Evolutionary conservation across 2,797 vertebrate genomes (phyloP), one percentile per base, ranked within the genome.

Genomic region (Sparidentex hasta): DNA sequence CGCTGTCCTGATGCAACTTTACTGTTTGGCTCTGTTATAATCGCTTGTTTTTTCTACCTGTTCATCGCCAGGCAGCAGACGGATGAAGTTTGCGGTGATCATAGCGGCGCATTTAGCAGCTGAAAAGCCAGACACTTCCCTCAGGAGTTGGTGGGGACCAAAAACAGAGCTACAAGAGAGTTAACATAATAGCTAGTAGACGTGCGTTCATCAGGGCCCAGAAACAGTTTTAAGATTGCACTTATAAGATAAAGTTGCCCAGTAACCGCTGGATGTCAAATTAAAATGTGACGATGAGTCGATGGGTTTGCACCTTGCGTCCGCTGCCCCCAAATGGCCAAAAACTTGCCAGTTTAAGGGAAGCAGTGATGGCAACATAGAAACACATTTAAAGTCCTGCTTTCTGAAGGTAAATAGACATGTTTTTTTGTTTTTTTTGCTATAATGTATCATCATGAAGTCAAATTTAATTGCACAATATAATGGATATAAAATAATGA

Each of bases 141-240:
- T 21, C 63, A 43, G 17, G 6, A 23, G 47, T 20, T 52, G 55
- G 48, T 61, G 11, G 62, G 20, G 68, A 66, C 63, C 62, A 65
- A 65, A 78, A 51, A 23, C 4, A 27, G 67, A 58, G 52, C 23
- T 18, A 64, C 44, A 65, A 58, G 41, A 62, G 5, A 46, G 3
- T 46, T 46, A 5, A 16, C 13, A 5, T 46, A 44, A 14, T 14
- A 46, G 5, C 5, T 16, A 16, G 2, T 7, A 48, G 8, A 52
- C 14, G n/a, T 0, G 17, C 4, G 9, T 52, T 58, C 6, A 12
- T 0, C 21, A 21, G 21, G 14, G n/a, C 1, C 11, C 51, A 55
- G 9, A 69, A 25, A 27, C 18, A 57, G 1, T 38, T 38, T 38
- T 38, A 38, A 33, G 0, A 46, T 27, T 41, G 11, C 8, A 43